Evolutionary conservation across 1,140 invertebrate genomes (phyloP), one percentile per base, ranked within the genome.

Genomic region (Platorchestia sp.): DNA sequence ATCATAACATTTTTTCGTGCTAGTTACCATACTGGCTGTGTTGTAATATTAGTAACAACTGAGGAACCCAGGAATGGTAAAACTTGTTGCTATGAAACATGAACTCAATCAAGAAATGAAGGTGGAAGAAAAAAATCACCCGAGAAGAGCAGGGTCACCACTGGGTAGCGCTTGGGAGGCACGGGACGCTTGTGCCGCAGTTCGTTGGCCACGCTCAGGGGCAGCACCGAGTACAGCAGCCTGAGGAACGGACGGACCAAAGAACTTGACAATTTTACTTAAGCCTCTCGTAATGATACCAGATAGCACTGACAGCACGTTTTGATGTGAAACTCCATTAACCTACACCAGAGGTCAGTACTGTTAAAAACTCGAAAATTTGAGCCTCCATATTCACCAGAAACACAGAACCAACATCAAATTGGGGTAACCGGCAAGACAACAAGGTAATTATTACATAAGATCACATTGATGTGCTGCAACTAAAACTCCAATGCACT

Each of bases 141-240:
- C 44, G 98, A 99, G 97, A 99, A 99, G 93, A 99, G 97, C 0
- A 99, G 97, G 0, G 99, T 99, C 5, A 99, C 99, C 86, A 98
- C 98, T 97, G 99, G 98, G 97, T 99, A 99, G 95, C 98, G 98
- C 97, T 98, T 98, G 19, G 99, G 98, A 14, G 98, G 98, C 3
- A 99, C 98, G 40, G 99, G 98, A 96, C 99, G 98, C 95, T 98
- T 98, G 97, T 99, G 99, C 96, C 99, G 98, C 86, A 99, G 97
- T 97, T 99, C 99, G 96, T 98, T 99, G 6, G 99, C 99, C 45
- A 99, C 99, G 91, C 98, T 98, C 96, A 99, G 98, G 42, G 99
- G 99, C 95, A 99, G 97, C 42, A 99, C 99, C 0, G 99, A 99
- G 97, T 99, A 99, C 59, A 99, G 98, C 93, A 99, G 97, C 97